phyloP scores from a whole-genome alignment of 2,113 vertebrate species.

The Sander vitreus region DNA sequence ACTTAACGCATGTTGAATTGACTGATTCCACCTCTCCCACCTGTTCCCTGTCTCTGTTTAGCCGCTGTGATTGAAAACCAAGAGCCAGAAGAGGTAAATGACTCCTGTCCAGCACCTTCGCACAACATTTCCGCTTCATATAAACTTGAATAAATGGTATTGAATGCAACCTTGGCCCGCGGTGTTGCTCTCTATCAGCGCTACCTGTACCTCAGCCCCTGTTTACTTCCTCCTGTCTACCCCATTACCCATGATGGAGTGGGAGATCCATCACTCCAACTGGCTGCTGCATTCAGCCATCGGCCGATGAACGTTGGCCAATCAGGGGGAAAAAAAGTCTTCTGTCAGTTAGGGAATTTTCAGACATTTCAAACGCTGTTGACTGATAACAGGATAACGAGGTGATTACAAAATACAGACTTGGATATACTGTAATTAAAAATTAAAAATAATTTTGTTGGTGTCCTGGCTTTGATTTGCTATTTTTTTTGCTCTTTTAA shows the following conservation, averaged over 20 bases:
- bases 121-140: slow-evolving; percentile 64
- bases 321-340: slow-evolving; percentile 47
- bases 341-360: slow-evolving; percentile 20
- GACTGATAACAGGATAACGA: slow-evolving; percentile 73
- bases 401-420: slow-evolving; percentile 70
- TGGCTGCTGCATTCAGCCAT: slow-evolving; percentile 48
- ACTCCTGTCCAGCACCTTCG: slow-evolving; percentile 54
- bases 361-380: slow-evolving; percentile 33
- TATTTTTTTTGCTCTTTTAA: slow-evolving; percentile 49
- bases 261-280: slow-evolving; percentile 68
- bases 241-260: slow-evolving; percentile 73
- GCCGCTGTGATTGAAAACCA: slow-evolving; percentile 59
- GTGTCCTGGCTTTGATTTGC: slow-evolving; percentile 59
- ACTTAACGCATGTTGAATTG: slow-evolving; percentile 21
- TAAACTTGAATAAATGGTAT: slow-evolving; percentile 67
- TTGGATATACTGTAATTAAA: slow-evolving; percentile 15
- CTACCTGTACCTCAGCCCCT: slow-evolving; percentile 44
- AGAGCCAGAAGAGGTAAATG: slow-evolving; percentile 27
- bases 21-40: slow-evolving; percentile 22
- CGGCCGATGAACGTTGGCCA: slow-evolving; percentile 42
- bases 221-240: slow-evolving; percentile 59
- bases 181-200: slow-evolving; percentile 55
- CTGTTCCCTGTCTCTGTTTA: slow-evolving; percentile 26
- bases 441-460: too few species aligned
- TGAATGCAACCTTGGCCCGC: slow-evolving; percentile 60